Conservation (phyloP, 2,888 invertebrate species). For the Ctena decussata region DNA sequence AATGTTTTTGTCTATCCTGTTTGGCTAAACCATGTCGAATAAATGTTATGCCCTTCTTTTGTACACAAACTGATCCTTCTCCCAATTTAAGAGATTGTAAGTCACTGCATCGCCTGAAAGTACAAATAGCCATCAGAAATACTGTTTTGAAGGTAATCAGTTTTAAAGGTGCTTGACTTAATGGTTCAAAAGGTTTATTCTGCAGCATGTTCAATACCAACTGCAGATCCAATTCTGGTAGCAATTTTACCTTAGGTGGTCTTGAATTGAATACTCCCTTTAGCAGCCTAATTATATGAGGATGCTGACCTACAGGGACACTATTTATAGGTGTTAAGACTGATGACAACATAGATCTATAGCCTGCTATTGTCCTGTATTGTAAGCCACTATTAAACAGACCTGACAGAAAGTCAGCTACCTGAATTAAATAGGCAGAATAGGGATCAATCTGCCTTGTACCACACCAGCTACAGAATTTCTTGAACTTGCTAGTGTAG, state of each 20-base stretch:
- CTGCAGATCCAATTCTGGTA: slow-evolving; percentile 49
- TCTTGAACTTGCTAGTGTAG: too few relatives aligned
- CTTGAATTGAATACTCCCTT: slow-evolving; percentile 36
- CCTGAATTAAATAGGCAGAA: slow-evolving; percentile 11
- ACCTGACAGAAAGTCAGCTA: slow-evolving; percentile 11
- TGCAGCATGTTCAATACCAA: slow-evolving; percentile 23
- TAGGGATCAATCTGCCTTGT: too few relatives aligned
- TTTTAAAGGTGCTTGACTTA: slow-evolving; percentile 24
- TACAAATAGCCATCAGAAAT: slow-evolving; percentile 31
- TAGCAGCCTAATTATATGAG: slow-evolving; percentile 12
- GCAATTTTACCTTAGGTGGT: slow-evolving; percentile 21
- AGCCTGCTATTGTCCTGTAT: slow-evolving; percentile 33
- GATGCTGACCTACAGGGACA: slow-evolving; percentile 35
- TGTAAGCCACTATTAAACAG: slow-evolving; percentile 20
- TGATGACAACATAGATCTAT: slow-evolving; percentile 28
- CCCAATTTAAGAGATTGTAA: slow-evolving; percentile 29
- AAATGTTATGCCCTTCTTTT: too few relatives aligned
- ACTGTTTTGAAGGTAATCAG: slow-evolving; percentile 7
- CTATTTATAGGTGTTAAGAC: slow-evolving; percentile 4
- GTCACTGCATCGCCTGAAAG: slow-evolving; percentile 26
- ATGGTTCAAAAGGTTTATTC: slow-evolving; percentile 39
- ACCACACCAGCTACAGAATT: too few relatives aligned
- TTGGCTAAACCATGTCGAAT: too few relatives aligned
- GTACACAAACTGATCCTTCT: not conserved
- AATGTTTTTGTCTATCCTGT: too few relatives aligned